Evolutionary conservation across 2,113 vertebrate genomes (phyloP), one percentile per base, ranked within the genome.

Genomic region (Hemiscyllium ocellatum): DNA sequence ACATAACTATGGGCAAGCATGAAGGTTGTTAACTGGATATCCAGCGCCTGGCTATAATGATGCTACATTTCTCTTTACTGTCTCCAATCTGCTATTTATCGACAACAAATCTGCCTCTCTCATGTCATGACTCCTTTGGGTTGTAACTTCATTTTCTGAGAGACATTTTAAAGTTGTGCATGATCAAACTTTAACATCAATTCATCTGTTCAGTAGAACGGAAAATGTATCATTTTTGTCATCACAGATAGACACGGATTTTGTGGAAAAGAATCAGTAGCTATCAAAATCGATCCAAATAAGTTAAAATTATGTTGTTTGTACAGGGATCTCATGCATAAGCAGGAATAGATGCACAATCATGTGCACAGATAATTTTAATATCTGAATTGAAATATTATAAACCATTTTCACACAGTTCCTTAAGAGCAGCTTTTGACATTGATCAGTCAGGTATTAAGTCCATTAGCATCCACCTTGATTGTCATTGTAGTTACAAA

Each of bases 401-500:
- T 15, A 80, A 37, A 4, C 56, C 61, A 56, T 65, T 65, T 61
- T 91, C 33, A 72, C 68, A 20, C 93, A 42, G 65, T 4, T 94
- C 66, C 93, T 70, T 50, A 8, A 94, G 70, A 72, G 70, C 66
- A 52, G 94, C 33, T 76, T 89, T 95, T 95, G 68, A 95, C 94
- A 95, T 72, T 50, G 94, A 72, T 95, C 37, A 95, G 50, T 72
- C 94, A 95, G 37, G 94, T 95, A 69, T 95, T 72, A 95, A 95
- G 72, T 72, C 94, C 66, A 72, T 47, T 52, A 72, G 68, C 94
- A 95, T 72, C 42, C 10, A 5, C 42, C 72, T 72, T 72, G 69
- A 76, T 76, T 70, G 69, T 52, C 68, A 72, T 50, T 72, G 66
- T 33, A 95, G 42, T 72, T 70, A 95, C 26, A 95, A 95, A 95